Evolutionary conservation across 2,888 invertebrate species (phyloP), one percentile per base, ranked within the genome.

Genomic region (Tenthredo amoena): DNA sequence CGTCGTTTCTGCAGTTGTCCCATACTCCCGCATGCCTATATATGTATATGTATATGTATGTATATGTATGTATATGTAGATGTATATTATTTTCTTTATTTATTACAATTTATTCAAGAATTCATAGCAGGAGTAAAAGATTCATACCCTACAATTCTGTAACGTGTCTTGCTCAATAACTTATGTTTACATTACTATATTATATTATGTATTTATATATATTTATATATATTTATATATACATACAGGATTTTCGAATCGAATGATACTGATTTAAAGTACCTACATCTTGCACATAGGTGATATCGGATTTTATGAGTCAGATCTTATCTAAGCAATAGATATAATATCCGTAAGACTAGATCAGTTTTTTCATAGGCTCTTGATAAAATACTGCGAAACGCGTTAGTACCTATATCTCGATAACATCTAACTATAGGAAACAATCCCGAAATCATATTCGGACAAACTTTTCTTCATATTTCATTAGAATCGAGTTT

Each of bases 101-200:
- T 68, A 81, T 81, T 83, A 83, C 83, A 83, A 68, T 71, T 65
- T 83, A 83, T 58, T 81, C 40, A 81, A 58, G 81, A 79, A 62
- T 81, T 83, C 43, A 55, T 77, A 77, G 37, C 71, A 83, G 83
- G 83, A 83, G 83, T 83, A 71, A 47, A 83, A 83, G 83, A 83
- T 83, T 68, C 31, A 83, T 65, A 47, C 26, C 47, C 68, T 83
- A 65, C 21, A 21, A 83, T 50, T 83, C n/a, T 81, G 40, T 62
- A 62, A 81, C 43, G 34, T n/a, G 62, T 81, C 77, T 77, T 77
- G 77, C 77, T 77, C 34, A 18, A 77, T 81, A 47, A 74, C 74
- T 62, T 26, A 37, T 6, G 21, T 15, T 21, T 31, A 62, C n/a
- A 81, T 43, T 55, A 37, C 34, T 81, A 81, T 81, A 77, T 55